Evolutionary conservation across 2,113 vertebrate genomes (phyloP), one percentile per base, ranked within the genome.

Genomic region (Formicarius rufipectus): DNA sequence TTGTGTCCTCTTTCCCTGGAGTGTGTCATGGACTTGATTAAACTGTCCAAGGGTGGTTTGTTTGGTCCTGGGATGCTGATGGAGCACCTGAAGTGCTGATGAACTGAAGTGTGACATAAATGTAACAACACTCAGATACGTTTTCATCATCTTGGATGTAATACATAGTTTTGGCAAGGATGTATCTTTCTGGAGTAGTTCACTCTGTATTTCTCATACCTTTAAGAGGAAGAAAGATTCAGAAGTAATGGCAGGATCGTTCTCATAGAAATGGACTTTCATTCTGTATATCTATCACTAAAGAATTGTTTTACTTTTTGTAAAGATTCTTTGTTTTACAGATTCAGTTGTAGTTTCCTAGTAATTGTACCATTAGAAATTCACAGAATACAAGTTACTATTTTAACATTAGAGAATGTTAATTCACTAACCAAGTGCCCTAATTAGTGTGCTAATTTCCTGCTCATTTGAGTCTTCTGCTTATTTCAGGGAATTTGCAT

Each of bases 111-210:
- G 37, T 55, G 37, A 83, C n/a, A 40, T 33, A 39, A 85, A 64
- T 27, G 5, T 17, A 79, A 21, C 23, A 63, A 37, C 12, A 53
- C 19, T 31, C 37, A 49, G n/a, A 59, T 67, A 50, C 0, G 0
- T 78, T 79, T 84, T 59, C 14, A 35, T 59, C 11, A 39, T 84
- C 56, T 64, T 79, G 15, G 17, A 28, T 25, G 8, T 3, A 40
- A 42, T 30, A 11, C 10, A 10, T 27, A 7, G 25, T 68, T 88
- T 68, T 55, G 31, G 10, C 47, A 31, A 60, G 64, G 22, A 49
- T 49, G 2, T 5, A 10, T n/a, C 16, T 25, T 77, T 69, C 33
- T 47, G 24, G 4, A 19, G 11, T 69, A 8, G 27, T 62, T 75
- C 16, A 16, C 9, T 67, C 15, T 52, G 14, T 67, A 16, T 79